Base-by-base conservation (phyloP, 2,888 invertebrate species). In the Ctenicera cuprea region DNA sequence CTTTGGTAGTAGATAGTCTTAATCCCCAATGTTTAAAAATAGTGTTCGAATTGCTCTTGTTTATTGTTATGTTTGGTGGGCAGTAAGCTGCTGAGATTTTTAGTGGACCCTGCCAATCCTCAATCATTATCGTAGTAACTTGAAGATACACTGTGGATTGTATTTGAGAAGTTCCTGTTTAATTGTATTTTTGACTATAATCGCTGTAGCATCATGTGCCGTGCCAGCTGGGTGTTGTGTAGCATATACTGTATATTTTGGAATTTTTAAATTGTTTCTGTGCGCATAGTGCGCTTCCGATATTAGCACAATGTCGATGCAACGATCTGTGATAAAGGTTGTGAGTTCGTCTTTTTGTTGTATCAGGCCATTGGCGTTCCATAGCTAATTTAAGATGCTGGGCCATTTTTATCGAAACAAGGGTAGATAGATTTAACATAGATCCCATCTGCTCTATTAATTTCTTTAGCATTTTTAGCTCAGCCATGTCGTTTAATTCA, bases 151-250 rank as follows among this genome's bases (percentile, higher is more conserved):
- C 26, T 22, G 7, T 3, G n/a, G 33, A 9, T 33, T 14, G 14
- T 43, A 43, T 26, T 52, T 52, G 26, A 26, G 52, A n/a, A 52
- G 26, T 26, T 52, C 52, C 1, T 48, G 18, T 20, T 16, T 48
- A 9, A 48, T 48, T 3, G 11, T 0, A 48, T 48, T 16, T 7
- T 20, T 48, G 20, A 20, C 11, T 5, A 48, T 48, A 4, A 48
- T 18, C 7, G 18, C 48, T 1, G 18, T 18, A 20, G 8, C 9
- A 18, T 1, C 20, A 11, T 48, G 48, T 1, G 48, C 48, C 3
- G 48, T 48, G 7, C 48, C 48, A 11, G 18, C 57, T 57, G 26
- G 57, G 30, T 61, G 61, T 9, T 61, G 61, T 20, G 61, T 61
- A 2, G 22, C 57, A 16, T 57, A 22, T 3, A 57, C 9, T 14